Conservation (phyloP, 1,140 invertebrate species). For the Cotesia glomerata region DNA sequence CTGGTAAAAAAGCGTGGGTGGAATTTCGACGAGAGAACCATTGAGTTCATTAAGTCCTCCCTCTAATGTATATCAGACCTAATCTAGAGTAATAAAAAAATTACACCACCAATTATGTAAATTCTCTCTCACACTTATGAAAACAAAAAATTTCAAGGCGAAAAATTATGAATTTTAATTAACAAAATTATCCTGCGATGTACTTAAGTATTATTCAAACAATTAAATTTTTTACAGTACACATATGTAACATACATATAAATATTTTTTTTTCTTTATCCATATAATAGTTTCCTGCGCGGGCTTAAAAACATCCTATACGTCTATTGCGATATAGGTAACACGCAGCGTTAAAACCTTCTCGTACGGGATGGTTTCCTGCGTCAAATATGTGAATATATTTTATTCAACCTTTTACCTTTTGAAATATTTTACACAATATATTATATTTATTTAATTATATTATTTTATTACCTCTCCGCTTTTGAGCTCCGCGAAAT, state of each 20-base stretch:
- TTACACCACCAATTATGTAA: no score
- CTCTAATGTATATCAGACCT: not conserved
- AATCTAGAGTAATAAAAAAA: no score
- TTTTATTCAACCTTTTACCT: conserved; percentile 64
- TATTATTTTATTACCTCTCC: no score
- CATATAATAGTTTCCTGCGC: conserved; percentile 1
- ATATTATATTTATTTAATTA: no score
- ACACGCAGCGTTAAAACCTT: conserved; percentile 36
- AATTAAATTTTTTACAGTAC: no score
- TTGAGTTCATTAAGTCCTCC: conserved; percentile 29
- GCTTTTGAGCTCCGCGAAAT: no score
- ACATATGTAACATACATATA: no score
- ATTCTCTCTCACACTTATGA: no score
- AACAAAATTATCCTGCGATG: no score
- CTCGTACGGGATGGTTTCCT: conserved; percentile 51
- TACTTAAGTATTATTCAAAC: no score
- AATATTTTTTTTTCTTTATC: not conserved
- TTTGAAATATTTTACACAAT: conserved; percentile 7
- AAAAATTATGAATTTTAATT: no score
- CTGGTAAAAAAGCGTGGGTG: conserved; percentile 64
- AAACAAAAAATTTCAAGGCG: no score
- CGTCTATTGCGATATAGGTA: not conserved
- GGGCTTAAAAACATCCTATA: not conserved
- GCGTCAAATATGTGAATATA: conserved; percentile 65
- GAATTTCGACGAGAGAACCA: conserved; percentile 60